Base-by-base conservation (phyloP, 2,888 invertebrate species). In the Leptinotarsa rubiginosa region DNA sequence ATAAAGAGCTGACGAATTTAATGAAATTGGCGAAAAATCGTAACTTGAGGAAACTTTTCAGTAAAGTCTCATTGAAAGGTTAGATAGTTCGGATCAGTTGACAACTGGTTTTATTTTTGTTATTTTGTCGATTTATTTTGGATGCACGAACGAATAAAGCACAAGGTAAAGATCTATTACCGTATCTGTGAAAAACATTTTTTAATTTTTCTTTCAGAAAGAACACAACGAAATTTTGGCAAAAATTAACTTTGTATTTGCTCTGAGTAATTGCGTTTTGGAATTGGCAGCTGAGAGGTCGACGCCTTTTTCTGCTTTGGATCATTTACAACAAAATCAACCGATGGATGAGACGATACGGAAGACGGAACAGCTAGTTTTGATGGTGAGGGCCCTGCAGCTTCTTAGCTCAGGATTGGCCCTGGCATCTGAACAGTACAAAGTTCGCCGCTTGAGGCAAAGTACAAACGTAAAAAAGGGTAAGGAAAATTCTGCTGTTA, bases 221-320 rank as follows among this genome's bases (percentile, higher is more conserved):
- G 97, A 97, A 89, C 98, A 98, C 89, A 97, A 97, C 89, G 97
- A 97, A 87, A 97, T 97, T 65, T 91, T 99, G 88, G 97, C 97
- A 22, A 99, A 99, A 89, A 90, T 99, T 81, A 97, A 98, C 90
- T 99, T 99, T 89, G 97, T 99, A 78, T 90, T 97, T 84, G 97
- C 98, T 78, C 90, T 99, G 79, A 97, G 97, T 79, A 98, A 97
- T 87, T 97, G 98, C 86, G 94, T 99, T 75, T 91, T 97, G 78
- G 97, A 98, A 89, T 90, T 96, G 74, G 96, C 96, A 16, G 92
- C 94, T 77, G 92, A 93, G n/a, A 91, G 94, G 82, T 93, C 94
- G 71, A 93, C 94, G 2, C 95, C 95, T 52, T 90, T 96, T 75
- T 92, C 84, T 1, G 86, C 86, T 4, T 73, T 88, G n/a, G 87